Evolutionary conservation across 2,797 vertebrate genomes (phyloP).

Genomic region (Cheracebus regulus): DNA sequence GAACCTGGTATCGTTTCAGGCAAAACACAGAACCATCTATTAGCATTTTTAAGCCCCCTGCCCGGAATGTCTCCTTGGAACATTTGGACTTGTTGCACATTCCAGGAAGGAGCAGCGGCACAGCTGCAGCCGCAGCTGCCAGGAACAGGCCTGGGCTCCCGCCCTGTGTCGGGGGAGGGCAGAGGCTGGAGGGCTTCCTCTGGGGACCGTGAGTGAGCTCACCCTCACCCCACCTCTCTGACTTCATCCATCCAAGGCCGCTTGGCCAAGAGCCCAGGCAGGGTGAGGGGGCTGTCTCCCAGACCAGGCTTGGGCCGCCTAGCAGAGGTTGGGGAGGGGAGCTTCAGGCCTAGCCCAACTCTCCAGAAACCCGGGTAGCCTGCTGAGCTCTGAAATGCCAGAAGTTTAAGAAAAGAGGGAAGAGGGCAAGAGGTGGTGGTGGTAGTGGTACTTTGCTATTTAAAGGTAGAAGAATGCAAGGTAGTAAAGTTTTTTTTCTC

Average conservation of each 20-base stretch:
- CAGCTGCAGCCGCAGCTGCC: constrained; percentile 72
- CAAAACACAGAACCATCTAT: constrained; percentile 37
- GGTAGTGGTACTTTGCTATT: background rate
- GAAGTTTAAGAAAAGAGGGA: background rate
- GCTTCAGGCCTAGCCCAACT: background rate
- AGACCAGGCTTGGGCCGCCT: background rate
- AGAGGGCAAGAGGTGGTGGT: background rate
- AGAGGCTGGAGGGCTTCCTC: constrained; percentile 43
- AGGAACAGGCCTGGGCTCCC: background rate
- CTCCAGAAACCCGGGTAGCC: background rate
- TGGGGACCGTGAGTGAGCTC: constrained; percentile 34
- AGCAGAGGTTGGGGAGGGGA: background rate
- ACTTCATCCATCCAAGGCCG: constrained; percentile 25
- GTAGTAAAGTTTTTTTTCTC: constrained; percentile 11
- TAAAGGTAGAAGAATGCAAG: constrained; percentile 43
- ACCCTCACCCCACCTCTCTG: background rate
- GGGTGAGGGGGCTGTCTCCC: background rate
- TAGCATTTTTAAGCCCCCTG: background rate
- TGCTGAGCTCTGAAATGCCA: background rate
- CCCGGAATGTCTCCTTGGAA: constrained; percentile 22
- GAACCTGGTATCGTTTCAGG: background rate
- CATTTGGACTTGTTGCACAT: constrained; percentile 55
- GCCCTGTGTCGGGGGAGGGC: background rate
- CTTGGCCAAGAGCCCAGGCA: constrained; percentile 58
- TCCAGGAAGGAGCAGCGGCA: constrained; percentile 44